A percentile compares a stretch with the other conserved stretches of the same genome.
Evolutionary conservation across 2,113 vertebrate species (phyloP).

Genomic region (Illadopsis cleaveri): DNA sequence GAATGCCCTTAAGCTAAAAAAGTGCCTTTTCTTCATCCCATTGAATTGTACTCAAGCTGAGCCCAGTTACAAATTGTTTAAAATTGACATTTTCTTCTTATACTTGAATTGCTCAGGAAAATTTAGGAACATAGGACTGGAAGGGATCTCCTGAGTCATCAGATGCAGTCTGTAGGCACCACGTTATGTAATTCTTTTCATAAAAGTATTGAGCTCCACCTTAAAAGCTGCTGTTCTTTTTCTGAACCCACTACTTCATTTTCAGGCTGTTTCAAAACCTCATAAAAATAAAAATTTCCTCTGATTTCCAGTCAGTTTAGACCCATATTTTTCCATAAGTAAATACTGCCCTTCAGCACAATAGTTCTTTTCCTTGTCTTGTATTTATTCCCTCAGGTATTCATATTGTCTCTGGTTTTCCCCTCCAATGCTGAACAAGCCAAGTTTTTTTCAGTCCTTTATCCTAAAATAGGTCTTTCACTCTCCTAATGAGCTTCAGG

Average conservation of each 20-base stretch:
- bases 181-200: neutral
- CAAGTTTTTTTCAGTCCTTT: neutral
- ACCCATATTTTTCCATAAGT: neutral
- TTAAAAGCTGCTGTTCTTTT: neutral
- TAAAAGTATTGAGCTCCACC: neutral
- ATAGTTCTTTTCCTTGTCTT: neutral
- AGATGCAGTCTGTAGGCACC: neutral
- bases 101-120: constrained; percentile 6
- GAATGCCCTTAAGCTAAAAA: neutral
- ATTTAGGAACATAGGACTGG: neutral
- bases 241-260: neutral
- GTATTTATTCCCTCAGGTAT: neutral
- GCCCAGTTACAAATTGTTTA: neutral
- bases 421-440: neutral
- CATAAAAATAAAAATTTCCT: neutral
- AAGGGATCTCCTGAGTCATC: constrained; percentile 23
- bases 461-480: neutral
- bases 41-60: neutral
- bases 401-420: neutral
- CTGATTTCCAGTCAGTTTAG: neutral
- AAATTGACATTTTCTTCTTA: constrained; percentile 19
- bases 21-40: neutral
- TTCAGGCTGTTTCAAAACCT: neutral
- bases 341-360: neutral
- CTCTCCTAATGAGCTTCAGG: neutral